Conservation (phyloP, 2,797 vertebrate genomes). For the Rhinella marina region DNA sequence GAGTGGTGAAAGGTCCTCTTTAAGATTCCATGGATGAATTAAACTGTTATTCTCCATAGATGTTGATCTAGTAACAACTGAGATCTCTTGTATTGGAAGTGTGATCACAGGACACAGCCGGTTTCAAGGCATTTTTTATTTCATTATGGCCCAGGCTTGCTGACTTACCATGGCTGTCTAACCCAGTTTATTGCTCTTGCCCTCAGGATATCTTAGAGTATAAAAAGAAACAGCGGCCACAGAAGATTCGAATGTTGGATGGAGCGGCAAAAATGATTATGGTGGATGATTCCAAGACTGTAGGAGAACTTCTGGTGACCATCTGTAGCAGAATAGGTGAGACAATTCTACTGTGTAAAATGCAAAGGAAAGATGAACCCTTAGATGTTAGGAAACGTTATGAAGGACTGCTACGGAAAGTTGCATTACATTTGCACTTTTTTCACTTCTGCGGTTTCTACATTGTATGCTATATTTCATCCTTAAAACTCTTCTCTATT, state of each 20-base stretch:
- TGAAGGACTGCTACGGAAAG: too few species aligned
- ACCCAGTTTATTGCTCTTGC: not conserved
- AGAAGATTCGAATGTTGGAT: conserved; percentile 98
- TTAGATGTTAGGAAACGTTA: too few species aligned
- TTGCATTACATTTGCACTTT: too few species aligned
- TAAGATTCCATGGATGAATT: not conserved
- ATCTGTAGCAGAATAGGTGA: conserved; percentile 98
- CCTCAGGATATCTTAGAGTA: conserved; percentile 93
- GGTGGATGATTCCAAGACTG: conserved; percentile 98
- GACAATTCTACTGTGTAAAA: not conserved
- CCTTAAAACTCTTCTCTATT: too few species aligned
- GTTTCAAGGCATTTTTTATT: not conserved
- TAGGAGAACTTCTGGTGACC: conserved; percentile 95
- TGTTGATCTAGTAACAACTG: too few species aligned
- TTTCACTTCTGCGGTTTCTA: too few species aligned
- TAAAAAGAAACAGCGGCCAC: conserved; percentile 97
- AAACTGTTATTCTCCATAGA: not conserved
- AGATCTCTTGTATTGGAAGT: too few species aligned
- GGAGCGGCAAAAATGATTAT: conserved; percentile 97
- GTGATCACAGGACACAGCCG: not conserved
- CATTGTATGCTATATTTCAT: too few species aligned
- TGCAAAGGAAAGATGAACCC: not conserved
- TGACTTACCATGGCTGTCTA: not conserved
- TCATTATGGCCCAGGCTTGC: not conserved
- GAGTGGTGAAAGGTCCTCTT: too few species aligned